Base-by-base conservation (phyloP, 2,888 invertebrate genomes). In the Tuberolachnus salignus region DNA sequence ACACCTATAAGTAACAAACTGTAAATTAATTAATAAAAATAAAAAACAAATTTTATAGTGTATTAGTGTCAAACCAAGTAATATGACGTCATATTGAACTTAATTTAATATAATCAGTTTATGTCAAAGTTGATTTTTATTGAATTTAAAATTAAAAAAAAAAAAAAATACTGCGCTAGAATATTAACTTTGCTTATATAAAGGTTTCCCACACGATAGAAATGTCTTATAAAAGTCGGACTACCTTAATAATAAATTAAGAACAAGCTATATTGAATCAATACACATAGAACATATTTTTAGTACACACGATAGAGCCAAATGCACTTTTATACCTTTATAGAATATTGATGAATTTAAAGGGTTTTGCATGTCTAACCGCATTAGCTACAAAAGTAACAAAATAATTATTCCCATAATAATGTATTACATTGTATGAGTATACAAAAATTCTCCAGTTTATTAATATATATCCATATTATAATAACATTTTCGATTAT, bases 281-380 rank as follows among this genome's bases (percentile, higher is more conserved):
- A 75, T 75, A 75, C 9, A 63, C 6, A 42, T 4, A 34, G 34
- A 63, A 73, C 64, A 55, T 34, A 74, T 55, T 74, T 34, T 63
- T 42, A 53, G 21, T 42, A 51, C 26, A 46, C 16, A 46, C 55
- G 53, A 26, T 66, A 66, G 66, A 23, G 26, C n/a, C 55, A 16
- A 66, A 66, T 75, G 74, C 23, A 75, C 42, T 75, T 75, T 66
- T 75, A 66, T 46, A 46, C 21, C 10, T 23, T 55, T 74, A 59
- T 16, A 64, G 34, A 55, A 66, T 64, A 74, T 26, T 66, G 55
- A 75, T 75, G 55, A 57, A 75, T 46, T 55, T 26, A 19, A 26
- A 66, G 55, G 64, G 23, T 46, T 75, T 75, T 75, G 44, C 44
- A 75, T 21, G 55, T 75, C 44, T 55, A 55, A 55, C 23, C 26